Conservation (phyloP, 2,113 vertebrate genomes). For the Corynorhinus townsendii region DNA sequence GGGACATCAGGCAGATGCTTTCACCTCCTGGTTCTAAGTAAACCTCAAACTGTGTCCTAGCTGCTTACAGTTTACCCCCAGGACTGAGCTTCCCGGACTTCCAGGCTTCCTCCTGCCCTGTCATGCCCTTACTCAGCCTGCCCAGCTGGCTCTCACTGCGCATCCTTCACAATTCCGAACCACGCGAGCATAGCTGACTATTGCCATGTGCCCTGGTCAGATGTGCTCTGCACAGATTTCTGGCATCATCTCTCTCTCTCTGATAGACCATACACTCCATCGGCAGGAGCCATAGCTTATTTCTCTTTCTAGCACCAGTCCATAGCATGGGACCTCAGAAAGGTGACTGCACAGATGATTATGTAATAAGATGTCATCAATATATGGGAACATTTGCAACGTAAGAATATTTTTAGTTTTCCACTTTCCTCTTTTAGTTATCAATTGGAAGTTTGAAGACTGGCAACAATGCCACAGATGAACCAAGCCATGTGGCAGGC, state of each 20-base stretch:
- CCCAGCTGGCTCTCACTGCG: neutral
- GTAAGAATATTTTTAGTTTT: neutral
- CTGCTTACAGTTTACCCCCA: neutral
- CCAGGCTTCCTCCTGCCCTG: neutral
- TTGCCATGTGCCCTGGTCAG: neutral
- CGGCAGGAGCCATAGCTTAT: neutral
- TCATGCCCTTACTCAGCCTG: neutral
- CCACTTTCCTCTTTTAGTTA: neutral
- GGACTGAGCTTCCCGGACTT: neutral
- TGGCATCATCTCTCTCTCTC: neutral
- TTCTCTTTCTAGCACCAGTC: neutral
- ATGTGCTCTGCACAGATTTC: neutral
- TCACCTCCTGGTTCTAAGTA: neutral
- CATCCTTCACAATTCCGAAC: neutral
- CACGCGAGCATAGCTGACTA: rapidly evolving
- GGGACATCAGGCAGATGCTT: neutral
- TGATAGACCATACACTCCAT: neutral
- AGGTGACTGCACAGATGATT: neutral
- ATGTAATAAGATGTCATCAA: neutral
- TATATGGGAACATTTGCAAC: neutral
- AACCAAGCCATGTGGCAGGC: neutral
- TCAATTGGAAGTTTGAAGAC: neutral
- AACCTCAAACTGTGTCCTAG: neutral
- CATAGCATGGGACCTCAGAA: neutral
- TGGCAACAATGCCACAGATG: neutral